phyloP scores from a whole-genome alignment of 1,140 invertebrate species.

The Heliothis subflexa region DNA sequence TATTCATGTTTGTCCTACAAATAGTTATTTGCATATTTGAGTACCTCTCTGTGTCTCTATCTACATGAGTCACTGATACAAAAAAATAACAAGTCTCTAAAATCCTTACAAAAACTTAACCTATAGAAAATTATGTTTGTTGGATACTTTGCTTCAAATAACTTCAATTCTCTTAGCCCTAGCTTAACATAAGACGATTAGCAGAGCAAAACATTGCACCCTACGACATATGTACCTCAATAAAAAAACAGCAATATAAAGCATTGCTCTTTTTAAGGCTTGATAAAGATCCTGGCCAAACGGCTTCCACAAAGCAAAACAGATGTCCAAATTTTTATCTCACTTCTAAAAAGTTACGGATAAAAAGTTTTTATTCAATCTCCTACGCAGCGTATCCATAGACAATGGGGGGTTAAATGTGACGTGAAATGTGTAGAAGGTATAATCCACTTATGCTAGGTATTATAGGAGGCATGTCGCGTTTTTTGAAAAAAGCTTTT shows the following conservation, averaged over 20 bases:
- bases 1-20: no score
- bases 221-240: slow-evolving; percentile 43
- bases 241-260: slow-evolving; percentile 35
- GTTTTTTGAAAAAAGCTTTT: slow-evolving; percentile 74
- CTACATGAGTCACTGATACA: no score
- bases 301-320: slow-evolving; percentile 70
- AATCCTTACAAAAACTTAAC: background rate
- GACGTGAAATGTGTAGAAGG: slow-evolving; percentile 78
- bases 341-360: slow-evolving; percentile 57
- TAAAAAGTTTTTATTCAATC: slow-evolving; percentile 78
- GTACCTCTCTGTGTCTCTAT: no score
- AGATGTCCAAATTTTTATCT: slow-evolving; percentile 73
- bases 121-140: background rate
- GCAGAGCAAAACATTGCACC: slow-evolving; percentile 29
- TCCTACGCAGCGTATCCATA: slow-evolving; percentile 81
- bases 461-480: slow-evolving; percentile 74
- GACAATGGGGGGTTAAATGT: slow-evolving; percentile 79
- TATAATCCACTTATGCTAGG: slow-evolving; percentile 78
- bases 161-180: slow-evolving; percentile 25
- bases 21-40: no score
- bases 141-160: slow-evolving; percentile 16
- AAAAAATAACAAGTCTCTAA: background rate
- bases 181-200: slow-evolving; percentile 45
- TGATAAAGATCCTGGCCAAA: slow-evolving; percentile 53
- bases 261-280: slow-evolving; percentile 62